These are phyloP conservation scores for Archegozetes longisetosus DNA, from an alignment of 1,140 invertebrate genomes.

Conservation along the genomic window DNA sequence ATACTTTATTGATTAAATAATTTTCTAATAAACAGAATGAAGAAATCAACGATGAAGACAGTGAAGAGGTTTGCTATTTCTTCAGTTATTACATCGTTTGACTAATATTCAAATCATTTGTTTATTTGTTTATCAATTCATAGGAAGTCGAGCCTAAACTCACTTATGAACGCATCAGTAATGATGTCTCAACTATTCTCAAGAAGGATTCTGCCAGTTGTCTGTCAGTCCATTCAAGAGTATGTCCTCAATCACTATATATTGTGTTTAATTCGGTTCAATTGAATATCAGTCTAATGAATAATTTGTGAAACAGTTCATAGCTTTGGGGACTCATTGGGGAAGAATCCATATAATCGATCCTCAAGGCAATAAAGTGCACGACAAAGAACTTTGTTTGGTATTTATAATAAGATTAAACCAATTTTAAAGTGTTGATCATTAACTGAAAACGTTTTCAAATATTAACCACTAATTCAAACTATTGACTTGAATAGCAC, in stretches of 20 bases:
- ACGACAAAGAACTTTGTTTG: conserved; percentile 49
- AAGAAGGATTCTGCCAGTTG: conserved; percentile 76
- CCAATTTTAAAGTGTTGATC: conserved; percentile 7
- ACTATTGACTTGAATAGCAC: conserved; percentile 36
- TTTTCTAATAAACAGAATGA: background rate
- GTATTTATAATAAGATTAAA: conserved; percentile 21
- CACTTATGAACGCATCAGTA: conserved; percentile 72
- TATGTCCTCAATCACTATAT: conserved; percentile 26
- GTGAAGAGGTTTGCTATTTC: background rate
- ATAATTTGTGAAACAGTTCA: conserved; percentile 44
- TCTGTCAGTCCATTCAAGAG: conserved; percentile 79
- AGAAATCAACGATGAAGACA: background rate
- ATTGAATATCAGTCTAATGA: background rate
- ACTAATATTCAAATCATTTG: no score
- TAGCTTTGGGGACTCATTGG: conserved; percentile 78
- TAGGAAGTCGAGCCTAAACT: conserved; percentile 74
- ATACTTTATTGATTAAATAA: no score
- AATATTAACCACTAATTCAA: background rate
- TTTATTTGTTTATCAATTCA: background rate
- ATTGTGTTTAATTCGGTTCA: conserved; percentile 1
- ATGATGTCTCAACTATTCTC: conserved; percentile 69
- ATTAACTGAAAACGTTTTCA: background rate
- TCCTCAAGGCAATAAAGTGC: conserved; percentile 71
- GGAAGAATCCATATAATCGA: conserved; percentile 77
- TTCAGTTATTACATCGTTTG: no score